Evolutionary conservation across 2,797 vertebrate species (phyloP).

Genomic region (Danio albolineatus): DNA sequence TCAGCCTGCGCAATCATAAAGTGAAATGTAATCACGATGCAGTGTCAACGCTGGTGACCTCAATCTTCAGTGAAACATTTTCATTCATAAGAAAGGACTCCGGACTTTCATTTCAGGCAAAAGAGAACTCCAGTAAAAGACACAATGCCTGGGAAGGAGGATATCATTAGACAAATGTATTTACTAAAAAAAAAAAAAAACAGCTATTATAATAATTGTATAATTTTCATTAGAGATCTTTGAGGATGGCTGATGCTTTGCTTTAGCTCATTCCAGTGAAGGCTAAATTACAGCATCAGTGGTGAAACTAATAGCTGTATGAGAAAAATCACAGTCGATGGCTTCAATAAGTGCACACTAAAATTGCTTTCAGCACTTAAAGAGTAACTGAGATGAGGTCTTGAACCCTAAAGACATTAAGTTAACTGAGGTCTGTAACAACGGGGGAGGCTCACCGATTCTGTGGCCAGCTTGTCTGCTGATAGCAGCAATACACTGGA

Average conservation of each 20-base stretch:
- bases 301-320: slow-evolving; percentile 5
- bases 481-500: slow-evolving; percentile 98
- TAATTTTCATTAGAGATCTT: slow-evolving; percentile 9
- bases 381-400: slow-evolving; percentile 40
- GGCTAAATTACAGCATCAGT: slow-evolving; percentile 35
- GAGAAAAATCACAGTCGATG: slow-evolving; percentile 12
- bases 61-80: slow-evolving; percentile 16
- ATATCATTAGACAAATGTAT: slow-evolving; percentile 5
- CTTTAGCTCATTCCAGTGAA: slow-evolving; percentile 4
- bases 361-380: slow-evolving; percentile 41
- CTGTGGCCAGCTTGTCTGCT: slow-evolving; percentile 98
- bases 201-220: slow-evolving; percentile 17
- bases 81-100: not conserved
- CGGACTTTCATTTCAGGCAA: not conserved
- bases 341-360: slow-evolving; percentile 25
- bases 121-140: not conserved
- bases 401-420: slow-evolving; percentile 25
- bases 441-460: slow-evolving; percentile 85
- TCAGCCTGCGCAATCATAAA: slow-evolving; percentile 14
- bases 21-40: slow-evolving; percentile 30
- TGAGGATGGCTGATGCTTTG: slow-evolving; percentile 9
- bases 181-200: slow-evolving; percentile 5
- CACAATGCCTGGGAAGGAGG: not conserved
- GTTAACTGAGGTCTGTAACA: slow-evolving; percentile 31
- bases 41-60: slow-evolving; percentile 12